These are phyloP conservation scores for Drosophila malerkotliana DNA, from an alignment of 1,140 invertebrate genomes.

Conservation along the genomic window DNA sequence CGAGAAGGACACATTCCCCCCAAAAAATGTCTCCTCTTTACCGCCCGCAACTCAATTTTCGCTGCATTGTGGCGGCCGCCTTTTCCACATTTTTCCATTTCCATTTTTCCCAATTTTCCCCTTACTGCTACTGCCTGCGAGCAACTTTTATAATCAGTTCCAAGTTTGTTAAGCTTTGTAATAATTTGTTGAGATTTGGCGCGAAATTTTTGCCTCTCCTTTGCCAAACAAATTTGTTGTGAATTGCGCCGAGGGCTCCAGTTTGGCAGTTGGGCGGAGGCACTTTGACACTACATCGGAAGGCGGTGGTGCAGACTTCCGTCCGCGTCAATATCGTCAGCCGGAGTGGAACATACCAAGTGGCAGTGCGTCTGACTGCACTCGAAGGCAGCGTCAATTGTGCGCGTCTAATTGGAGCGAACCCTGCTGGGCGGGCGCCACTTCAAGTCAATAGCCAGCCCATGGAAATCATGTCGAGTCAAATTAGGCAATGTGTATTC, in stretches of 20 bases:
- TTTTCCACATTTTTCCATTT: slow-evolving; percentile 21
- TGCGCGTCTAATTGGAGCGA: slow-evolving; percentile 35
- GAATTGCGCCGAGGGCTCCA: slow-evolving; percentile 10
- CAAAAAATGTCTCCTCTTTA: neutral
- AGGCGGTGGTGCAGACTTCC: slow-evolving; percentile 19
- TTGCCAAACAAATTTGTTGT: slow-evolving; percentile 41
- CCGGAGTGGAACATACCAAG: neutral
- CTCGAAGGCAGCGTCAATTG: slow-evolving; percentile 19
- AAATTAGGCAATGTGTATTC: slow-evolving; percentile 21
- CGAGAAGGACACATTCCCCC: neutral
- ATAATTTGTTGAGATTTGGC: slow-evolving; percentile 79
- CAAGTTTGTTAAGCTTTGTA: slow-evolving; percentile 77
- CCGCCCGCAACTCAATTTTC: slow-evolving; percentile 49
- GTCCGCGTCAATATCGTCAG: slow-evolving; percentile 12
- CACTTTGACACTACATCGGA: slow-evolving; percentile 32
- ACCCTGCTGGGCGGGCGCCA: neutral
- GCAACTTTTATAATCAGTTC: slow-evolving; percentile 78
- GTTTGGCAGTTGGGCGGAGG: slow-evolving; percentile 26
- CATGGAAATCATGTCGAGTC: slow-evolving; percentile 17
- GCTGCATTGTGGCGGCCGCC: slow-evolving; percentile 35
- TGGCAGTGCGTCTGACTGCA: slow-evolving; percentile 33
- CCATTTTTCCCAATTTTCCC: slow-evolving; percentile 8
- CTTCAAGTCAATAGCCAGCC: slow-evolving; percentile 14
- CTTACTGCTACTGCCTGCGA: slow-evolving; percentile 13
- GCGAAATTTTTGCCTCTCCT: slow-evolving; percentile 57